phyloP scores from a whole-genome alignment of 2,888 invertebrate genomes.

The Agrotis exclamationis region DNA sequence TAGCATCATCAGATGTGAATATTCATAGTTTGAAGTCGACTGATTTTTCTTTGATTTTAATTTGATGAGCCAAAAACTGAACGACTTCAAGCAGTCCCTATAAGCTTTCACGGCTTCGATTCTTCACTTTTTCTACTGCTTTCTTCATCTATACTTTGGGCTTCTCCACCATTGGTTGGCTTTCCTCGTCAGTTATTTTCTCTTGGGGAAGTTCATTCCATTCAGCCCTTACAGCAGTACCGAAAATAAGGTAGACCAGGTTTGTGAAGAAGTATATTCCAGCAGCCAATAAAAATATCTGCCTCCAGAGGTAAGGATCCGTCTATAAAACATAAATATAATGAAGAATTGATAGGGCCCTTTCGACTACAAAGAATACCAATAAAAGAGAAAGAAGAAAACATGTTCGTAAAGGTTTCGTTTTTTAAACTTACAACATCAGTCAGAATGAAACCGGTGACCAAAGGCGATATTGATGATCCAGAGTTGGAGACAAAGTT shows the following conservation, averaged over 20 bases:
- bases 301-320: constrained; percentile 93
- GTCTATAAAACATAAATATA: constrained; percentile 82
- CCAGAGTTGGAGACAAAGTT: constrained; percentile 94
- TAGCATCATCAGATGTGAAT: constrained; percentile 38
- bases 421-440: constrained; percentile 91
- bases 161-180: constrained; percentile 47
- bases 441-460: constrained; percentile 93
- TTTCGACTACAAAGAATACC: no score
- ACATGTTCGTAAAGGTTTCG: no score
- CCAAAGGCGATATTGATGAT: constrained; percentile 93
- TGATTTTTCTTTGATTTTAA: constrained; percentile 41
- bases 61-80: constrained; percentile 33
- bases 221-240: constrained; percentile 92
- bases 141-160: constrained; percentile 9
- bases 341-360: no score
- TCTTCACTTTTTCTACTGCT: not conserved
- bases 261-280: constrained; percentile 93
- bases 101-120: constrained; percentile 19
- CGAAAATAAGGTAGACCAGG: constrained; percentile 92
- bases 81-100: constrained; percentile 47
- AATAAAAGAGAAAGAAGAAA: no score
- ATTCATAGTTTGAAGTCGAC: constrained; percentile 48
- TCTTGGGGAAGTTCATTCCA: constrained; percentile 92
- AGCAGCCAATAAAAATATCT: constrained; percentile 94
- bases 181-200: constrained; percentile 39